These are phyloP conservation scores for Sylvicola cinctus DNA, from an alignment of 2,888 invertebrate species.

Conservation along the genomic window DNA sequence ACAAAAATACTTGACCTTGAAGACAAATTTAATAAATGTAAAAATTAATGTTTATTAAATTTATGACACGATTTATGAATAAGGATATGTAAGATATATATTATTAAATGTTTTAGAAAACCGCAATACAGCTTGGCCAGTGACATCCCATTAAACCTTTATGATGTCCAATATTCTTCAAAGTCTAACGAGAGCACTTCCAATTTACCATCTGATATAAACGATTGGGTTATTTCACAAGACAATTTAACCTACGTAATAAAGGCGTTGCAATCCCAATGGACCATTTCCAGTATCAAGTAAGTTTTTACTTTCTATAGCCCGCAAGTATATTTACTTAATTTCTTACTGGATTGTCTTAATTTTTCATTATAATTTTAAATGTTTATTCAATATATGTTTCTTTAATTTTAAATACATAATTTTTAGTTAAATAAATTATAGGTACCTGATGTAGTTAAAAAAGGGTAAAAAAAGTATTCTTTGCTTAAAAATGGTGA, in stretches of 20 bases:
- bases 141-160: slow-evolving; percentile 70
- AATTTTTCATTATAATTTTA: too few relatives aligned
- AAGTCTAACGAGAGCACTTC: slow-evolving; percentile 12
- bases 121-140: slow-evolving; percentile 79
- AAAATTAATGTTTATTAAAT: too few relatives aligned
- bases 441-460: too few relatives aligned
- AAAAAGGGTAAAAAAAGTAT: too few relatives aligned
- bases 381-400: too few relatives aligned
- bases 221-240: slow-evolving; percentile 34
- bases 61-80: background rate
- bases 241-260: slow-evolving; percentile 38
- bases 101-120: slow-evolving; percentile 36
- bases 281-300: slow-evolving; percentile 55
- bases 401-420: too few relatives aligned
- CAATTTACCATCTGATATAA: slow-evolving; percentile 11
- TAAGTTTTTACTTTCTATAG: slow-evolving; percentile 23
- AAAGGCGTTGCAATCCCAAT: slow-evolving; percentile 45
- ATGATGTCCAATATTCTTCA: slow-evolving; percentile 33
- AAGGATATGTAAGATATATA: background rate
- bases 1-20: too few relatives aligned
- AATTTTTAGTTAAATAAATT: too few relatives aligned
- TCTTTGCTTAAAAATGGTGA: too few relatives aligned
- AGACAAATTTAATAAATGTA: too few relatives aligned
- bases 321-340: background rate
- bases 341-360: too few relatives aligned